Evolutionary conservation across 2,888 invertebrate genomes (phyloP).

Genomic region (Drosophila planitibia): DNA sequence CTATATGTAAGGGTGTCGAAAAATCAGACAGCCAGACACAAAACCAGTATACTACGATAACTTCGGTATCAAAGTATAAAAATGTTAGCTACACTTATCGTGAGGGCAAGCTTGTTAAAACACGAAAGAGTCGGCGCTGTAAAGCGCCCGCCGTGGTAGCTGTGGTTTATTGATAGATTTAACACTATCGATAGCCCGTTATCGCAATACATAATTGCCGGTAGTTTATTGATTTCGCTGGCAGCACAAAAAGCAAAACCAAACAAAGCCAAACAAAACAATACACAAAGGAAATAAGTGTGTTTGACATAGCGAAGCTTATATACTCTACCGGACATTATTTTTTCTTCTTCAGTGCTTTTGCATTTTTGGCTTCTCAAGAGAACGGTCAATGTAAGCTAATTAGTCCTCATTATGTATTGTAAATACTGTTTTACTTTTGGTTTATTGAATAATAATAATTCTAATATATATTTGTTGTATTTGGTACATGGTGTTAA

Average conservation of each 20-base stretch:
- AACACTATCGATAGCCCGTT: constrained; percentile 32
- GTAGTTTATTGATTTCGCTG: constrained; percentile 21
- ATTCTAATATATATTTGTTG: neutral
- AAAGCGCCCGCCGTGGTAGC: constrained; percentile 28
- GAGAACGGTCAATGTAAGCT: neutral
- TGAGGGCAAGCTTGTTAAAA: constrained; percentile 12
- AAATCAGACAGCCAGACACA: no score
- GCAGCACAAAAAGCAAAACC: constrained; percentile 23
- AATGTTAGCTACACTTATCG: constrained; percentile 19
- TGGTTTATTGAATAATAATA: neutral
- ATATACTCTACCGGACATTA: neutral
- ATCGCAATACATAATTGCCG: constrained; percentile 36
- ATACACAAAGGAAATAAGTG: neutral
- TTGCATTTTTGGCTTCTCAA: neutral
- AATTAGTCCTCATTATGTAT: neutral
- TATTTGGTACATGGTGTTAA: neutral
- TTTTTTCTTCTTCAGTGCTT: no score
- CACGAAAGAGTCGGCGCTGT: constrained; percentile 31
- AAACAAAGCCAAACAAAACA: constrained; percentile 23
- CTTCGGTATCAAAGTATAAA: neutral
- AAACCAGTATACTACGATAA: no score
- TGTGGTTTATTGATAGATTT: constrained; percentile 43
- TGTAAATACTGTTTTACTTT: neutral
- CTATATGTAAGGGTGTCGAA: no score
- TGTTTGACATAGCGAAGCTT: constrained; percentile 7